Percentiles rank a stretch among this genome's conserved stretches.
Conservation (phyloP, 2,797 vertebrate genomes). For the Anguilla marmorata region DNA sequence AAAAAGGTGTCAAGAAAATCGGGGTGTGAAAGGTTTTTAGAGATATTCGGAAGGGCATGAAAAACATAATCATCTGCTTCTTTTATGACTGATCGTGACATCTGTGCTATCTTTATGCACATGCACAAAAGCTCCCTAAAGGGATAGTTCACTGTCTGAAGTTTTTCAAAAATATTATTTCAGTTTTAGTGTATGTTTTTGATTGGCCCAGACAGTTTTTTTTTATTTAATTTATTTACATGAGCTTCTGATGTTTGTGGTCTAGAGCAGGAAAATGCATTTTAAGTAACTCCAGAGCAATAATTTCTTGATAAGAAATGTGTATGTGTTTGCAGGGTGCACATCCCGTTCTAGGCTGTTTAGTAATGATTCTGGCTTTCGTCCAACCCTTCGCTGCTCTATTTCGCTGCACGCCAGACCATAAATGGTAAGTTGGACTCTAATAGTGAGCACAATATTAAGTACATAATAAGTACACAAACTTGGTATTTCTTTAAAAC, state of each 20-base stretch:
- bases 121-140: too few relatives aligned
- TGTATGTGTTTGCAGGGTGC: conserved; percentile 55
- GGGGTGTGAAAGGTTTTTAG: not conserved
- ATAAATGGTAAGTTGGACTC: conserved; percentile 57
- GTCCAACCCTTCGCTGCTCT: conserved; percentile 57
- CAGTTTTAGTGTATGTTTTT: too few relatives aligned
- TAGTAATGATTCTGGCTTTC: conserved; percentile 62
- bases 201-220: too few relatives aligned
- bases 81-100: not conserved
- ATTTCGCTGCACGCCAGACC: conserved; percentile 67
- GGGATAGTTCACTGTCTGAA: too few relatives aligned
- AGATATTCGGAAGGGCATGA: not conserved
- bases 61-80: not conserved
- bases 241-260: too few relatives aligned
- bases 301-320: not conserved
- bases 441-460: not conserved
- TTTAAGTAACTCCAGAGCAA: too few relatives aligned
- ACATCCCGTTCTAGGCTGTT: conserved; percentile 64
- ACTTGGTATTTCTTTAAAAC: not conserved
- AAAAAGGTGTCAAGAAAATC: not conserved
- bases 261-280: too few relatives aligned
- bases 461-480: not conserved
- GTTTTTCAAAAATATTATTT: too few relatives aligned
- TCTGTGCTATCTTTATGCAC: not conserved
- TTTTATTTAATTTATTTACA: too few relatives aligned